phyloP scores from a whole-genome alignment of 2,797 vertebrate species.

The Chrosomus eos region DNA sequence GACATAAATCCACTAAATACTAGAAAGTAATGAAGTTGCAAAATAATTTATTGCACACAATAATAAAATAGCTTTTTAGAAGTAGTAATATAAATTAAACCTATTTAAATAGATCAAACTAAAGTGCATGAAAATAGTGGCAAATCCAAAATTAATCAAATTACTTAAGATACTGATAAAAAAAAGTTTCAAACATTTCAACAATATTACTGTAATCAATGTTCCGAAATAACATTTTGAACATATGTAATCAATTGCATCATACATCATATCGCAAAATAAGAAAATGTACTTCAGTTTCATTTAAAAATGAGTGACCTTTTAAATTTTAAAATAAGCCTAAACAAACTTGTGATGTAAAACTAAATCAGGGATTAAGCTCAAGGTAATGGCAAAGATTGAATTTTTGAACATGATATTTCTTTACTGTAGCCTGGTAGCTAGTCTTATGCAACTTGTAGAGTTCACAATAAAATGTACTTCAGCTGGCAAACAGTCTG shows the following conservation, averaged over 20 bases:
- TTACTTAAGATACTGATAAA: neutral
- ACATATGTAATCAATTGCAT: neutral
- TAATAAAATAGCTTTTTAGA: conserved; percentile 66
- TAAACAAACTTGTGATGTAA: neutral
- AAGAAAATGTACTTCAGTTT: neutral
- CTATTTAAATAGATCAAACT: conserved; percentile 55
- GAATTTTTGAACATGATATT: neutral
- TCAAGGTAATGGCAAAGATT: neutral
- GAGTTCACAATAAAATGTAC: neutral
- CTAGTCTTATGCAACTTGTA: neutral
- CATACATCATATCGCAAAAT: neutral
- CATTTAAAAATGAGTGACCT: neutral
- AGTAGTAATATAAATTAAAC: conserved; percentile 71
- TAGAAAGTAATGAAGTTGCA: neutral
- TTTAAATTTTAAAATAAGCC: neutral
- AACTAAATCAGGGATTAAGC: neutral
- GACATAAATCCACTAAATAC: neutral
- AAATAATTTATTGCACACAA: conserved; percentile 56
- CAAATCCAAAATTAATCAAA: neutral
- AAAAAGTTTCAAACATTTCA: neutral
- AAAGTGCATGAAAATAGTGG: conserved; percentile 66
- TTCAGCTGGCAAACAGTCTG: neutral
- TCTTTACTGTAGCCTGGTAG: neutral
- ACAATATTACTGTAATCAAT: neutral
- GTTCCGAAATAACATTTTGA: neutral